Evolutionary conservation across 1,140 invertebrate species (phyloP).

Genomic region (Phymastichus coffea): DNA sequence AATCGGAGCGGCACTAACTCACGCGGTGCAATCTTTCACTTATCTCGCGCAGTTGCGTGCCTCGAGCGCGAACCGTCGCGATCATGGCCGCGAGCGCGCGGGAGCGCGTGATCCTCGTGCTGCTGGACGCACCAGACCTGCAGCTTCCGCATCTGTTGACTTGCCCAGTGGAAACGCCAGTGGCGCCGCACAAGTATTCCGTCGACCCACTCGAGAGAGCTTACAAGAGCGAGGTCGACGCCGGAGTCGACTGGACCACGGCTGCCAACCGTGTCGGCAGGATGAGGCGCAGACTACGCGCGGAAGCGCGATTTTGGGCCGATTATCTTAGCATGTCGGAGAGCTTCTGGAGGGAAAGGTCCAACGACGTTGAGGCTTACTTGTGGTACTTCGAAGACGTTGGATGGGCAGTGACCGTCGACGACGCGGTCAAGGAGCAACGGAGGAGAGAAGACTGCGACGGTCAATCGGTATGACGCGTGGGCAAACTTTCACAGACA

Average conservation of each 20-base stretch:
- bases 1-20: background rate
- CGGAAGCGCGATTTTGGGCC: background rate
- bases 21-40: conserved; percentile 15
- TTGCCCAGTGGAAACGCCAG: no score
- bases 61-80: background rate
- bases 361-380: background rate
- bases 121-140: background rate
- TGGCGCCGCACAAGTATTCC: background rate
- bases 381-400: conserved; percentile 20
- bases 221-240: conserved; percentile 3
- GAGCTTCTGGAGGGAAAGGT: background rate
- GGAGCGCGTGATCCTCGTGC: background rate
- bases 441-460: background rate
- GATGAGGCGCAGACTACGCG: background rate
- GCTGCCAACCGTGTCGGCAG: background rate
- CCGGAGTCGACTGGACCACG: conserved; percentile 2
- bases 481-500: no score
- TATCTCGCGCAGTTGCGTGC: background rate
- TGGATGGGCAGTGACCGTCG: background rate
- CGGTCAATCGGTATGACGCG: background rate
- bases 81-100: background rate
- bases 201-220: background rate
- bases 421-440: background rate
- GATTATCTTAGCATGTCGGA: background rate
- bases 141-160: background rate